Evolutionary conservation across 2,888 invertebrate genomes (phyloP).

Genomic region (Melinaea menophilus): DNA sequence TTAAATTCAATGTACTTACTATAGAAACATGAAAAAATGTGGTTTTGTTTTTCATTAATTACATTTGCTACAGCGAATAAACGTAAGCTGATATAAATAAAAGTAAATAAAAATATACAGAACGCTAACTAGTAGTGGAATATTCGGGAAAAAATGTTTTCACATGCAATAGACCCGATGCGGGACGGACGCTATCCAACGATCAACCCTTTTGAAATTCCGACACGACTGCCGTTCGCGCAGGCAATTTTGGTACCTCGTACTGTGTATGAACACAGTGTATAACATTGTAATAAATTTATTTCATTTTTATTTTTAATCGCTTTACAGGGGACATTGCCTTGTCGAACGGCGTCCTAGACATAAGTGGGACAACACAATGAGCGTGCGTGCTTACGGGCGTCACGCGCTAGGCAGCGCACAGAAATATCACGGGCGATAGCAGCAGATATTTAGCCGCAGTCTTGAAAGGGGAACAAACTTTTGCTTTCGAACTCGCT

Average conservation of each 20-base stretch:
- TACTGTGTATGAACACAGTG: too few species aligned
- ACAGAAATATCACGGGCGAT: slow-evolving; percentile 87
- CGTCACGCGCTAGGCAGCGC: slow-evolving; percentile 78
- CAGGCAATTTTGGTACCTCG: slow-evolving; percentile 43
- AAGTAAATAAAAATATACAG: slow-evolving; percentile 11
- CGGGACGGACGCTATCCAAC: slow-evolving; percentile 58
- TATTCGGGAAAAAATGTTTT: slow-evolving; percentile 13
- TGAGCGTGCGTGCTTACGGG: slow-evolving; percentile 74
- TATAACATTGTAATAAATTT: background rate
- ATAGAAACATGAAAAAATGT: too few species aligned
- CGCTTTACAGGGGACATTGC: slow-evolving; percentile 25
- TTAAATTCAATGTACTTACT: too few species aligned
- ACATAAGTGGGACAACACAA: slow-evolving; percentile 51
- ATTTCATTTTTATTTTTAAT: background rate
- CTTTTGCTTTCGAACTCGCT: slow-evolving; percentile 81
- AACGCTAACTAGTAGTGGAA: slow-evolving; percentile 14
- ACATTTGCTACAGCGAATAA: too few species aligned
- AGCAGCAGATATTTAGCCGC: slow-evolving; percentile 85
- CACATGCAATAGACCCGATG: slow-evolving; percentile 65
- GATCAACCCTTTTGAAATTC: slow-evolving; percentile 79
- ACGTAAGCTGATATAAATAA: slow-evolving; percentile 11
- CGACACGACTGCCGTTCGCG: slow-evolving; percentile 53
- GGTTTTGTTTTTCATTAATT: too few species aligned
- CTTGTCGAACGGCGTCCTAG: slow-evolving; percentile 43
- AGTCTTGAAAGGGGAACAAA: slow-evolving; percentile 86